Percentiles rank a stretch among this genome's conserved stretches.
Evolutionary conservation across 2,113 vertebrate species (phyloP).

Genomic region (Engraulis encrasicolus): DNA sequence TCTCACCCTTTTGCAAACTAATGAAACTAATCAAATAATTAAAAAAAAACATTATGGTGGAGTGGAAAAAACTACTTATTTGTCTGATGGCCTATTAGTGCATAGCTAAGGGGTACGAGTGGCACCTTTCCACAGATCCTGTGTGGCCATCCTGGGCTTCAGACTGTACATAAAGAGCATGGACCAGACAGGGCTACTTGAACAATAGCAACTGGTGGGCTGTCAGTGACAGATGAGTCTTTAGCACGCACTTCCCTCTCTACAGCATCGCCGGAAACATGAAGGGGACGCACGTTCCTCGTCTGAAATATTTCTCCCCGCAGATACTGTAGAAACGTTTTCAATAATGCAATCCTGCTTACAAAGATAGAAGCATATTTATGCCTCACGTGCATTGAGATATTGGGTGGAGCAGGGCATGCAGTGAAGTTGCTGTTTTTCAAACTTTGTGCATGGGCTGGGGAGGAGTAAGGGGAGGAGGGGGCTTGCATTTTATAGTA

Average conservation of each 20-base stretch:
- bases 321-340: neutral
- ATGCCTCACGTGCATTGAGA: too few species aligned
- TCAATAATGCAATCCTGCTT: constrained; percentile 6
- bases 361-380: too few species aligned
- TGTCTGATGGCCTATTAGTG: neutral
- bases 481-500: neutral
- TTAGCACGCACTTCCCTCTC: neutral
- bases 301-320: neutral
- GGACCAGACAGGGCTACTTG: neutral
- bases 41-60: too few species aligned
- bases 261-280: neutral
- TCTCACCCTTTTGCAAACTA: too few species aligned
- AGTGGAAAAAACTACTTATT: too few species aligned
- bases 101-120: neutral
- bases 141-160: neutral
- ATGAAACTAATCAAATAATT: too few species aligned
- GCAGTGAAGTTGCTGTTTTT: too few species aligned
- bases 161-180: neutral
- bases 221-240: neutral
- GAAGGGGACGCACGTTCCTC: neutral
- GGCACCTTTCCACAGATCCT: neutral
- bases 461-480: too few species aligned
- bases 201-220: neutral
- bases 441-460: too few species aligned
- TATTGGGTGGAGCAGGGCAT: too few species aligned